phyloP scores from a whole-genome alignment of 2,113 vertebrate species.

The Ptilorrhoa leucosticta region DNA sequence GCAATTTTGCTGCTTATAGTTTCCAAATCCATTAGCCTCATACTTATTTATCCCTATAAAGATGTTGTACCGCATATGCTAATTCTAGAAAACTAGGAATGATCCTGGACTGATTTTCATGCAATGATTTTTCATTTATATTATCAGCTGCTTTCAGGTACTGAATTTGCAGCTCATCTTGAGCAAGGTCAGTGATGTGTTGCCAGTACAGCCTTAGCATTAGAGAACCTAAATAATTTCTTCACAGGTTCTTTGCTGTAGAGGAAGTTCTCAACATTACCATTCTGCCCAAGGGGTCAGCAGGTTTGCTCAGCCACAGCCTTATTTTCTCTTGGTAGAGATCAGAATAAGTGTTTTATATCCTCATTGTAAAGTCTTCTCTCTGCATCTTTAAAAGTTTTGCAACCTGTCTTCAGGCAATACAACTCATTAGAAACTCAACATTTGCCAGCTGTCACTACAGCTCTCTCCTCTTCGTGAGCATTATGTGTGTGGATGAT shows the following conservation, averaged over 20 bases:
- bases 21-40: background rate
- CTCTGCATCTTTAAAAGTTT: background rate
- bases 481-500: background rate
- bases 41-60: background rate
- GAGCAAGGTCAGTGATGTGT: background rate
- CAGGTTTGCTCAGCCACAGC: background rate
- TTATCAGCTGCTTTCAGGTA: background rate
- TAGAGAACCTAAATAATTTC: background rate
- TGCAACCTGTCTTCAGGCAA: background rate
- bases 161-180: background rate
- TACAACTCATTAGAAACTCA: conserved; percentile 7
- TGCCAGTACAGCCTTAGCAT: background rate
- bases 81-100: background rate
- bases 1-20: background rate
- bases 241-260: background rate
- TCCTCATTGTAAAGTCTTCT: background rate
- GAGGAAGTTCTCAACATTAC: background rate
- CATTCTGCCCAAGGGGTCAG: background rate
- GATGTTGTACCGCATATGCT: background rate
- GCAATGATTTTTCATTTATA: background rate
- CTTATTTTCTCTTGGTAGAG: background rate
- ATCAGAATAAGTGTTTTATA: background rate
- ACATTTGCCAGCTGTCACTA: conserved; percentile 28
- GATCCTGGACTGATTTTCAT: background rate
- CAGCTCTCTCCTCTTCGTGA: background rate